Percentiles rank a stretch among this genome's conserved stretches.
phyloP scores from a whole-genome alignment of 2,113 vertebrate genomes.

The Myrmophylax atrothorax region DNA sequence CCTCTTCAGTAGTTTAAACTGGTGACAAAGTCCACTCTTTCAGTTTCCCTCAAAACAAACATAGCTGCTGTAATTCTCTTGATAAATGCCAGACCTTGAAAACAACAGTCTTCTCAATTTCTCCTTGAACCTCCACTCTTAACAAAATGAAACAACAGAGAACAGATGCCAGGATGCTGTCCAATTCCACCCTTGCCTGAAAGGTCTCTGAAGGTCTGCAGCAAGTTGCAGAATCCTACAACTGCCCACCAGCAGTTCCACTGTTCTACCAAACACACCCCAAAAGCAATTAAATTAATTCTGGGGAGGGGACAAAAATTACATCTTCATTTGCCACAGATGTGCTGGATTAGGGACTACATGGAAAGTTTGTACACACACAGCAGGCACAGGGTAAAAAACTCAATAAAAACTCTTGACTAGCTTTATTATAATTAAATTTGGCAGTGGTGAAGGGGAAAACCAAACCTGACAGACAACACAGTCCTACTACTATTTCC shows the following conservation, averaged over 20 bases:
- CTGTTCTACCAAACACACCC: neutral
- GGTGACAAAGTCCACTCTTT: neutral
- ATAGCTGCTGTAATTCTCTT: neutral
- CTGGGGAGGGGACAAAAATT: neutral
- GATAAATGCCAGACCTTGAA: neutral
- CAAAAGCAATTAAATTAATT: neutral
- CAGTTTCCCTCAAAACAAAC: neutral
- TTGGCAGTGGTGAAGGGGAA: neutral
- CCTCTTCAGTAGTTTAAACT: neutral
- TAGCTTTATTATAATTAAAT: neutral
- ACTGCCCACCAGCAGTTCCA: neutral
- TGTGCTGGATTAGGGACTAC: neutral
- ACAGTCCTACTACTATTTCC: neutral
- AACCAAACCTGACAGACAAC: neutral
- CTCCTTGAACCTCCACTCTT: neutral
- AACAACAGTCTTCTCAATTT: neutral
- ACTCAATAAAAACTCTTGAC: neutral
- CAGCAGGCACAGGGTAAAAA: neutral
- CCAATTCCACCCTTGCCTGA: neutral
- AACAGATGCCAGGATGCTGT: neutral
- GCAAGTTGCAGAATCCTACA: neutral
- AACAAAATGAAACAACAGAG: neutral
- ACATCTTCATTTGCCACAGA: neutral
- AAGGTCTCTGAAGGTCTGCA: neutral
- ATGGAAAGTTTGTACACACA: neutral